Conservation (phyloP, 2,113 vertebrate genomes). For the Canis aureus region DNA sequence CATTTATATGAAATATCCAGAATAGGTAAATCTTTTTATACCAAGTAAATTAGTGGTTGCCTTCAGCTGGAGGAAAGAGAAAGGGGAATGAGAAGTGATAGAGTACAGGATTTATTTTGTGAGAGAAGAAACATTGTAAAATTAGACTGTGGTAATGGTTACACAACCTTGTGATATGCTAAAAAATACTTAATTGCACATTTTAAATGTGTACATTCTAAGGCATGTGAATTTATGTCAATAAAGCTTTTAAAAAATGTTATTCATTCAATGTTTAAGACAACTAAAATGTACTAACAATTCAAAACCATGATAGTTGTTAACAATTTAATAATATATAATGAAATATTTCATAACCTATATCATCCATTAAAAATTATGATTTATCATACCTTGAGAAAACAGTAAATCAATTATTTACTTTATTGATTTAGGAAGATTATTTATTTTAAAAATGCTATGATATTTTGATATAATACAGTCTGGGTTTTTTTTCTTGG, state of each 20-base stretch:
- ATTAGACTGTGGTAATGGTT: not conserved
- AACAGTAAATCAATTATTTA: not conserved
- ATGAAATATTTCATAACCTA: not conserved
- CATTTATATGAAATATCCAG: not conserved
- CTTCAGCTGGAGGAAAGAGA: not conserved
- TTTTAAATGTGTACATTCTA: not conserved
- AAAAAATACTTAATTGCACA: slow-evolving; percentile 10
- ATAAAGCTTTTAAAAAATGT: not conserved
- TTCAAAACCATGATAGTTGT: not conserved
- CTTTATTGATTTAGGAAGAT: not conserved
- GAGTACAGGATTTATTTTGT: not conserved
- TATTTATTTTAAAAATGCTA: not conserved
- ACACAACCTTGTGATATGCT: not conserved
- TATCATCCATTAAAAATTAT: not conserved
- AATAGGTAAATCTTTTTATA: not conserved
- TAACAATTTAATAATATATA: not conserved
- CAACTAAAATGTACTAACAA: not conserved
- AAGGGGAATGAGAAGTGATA: not conserved
- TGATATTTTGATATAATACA: not conserved
- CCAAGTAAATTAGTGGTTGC: not conserved
- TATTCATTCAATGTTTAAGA: not conserved
- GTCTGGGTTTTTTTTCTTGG: not conserved
- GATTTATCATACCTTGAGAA: not conserved
- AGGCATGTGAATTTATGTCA: not conserved
- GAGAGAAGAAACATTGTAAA: not conserved